phyloP scores from a whole-genome alignment of 1,140 invertebrate genomes.

The Papilio dardanus region DNA sequence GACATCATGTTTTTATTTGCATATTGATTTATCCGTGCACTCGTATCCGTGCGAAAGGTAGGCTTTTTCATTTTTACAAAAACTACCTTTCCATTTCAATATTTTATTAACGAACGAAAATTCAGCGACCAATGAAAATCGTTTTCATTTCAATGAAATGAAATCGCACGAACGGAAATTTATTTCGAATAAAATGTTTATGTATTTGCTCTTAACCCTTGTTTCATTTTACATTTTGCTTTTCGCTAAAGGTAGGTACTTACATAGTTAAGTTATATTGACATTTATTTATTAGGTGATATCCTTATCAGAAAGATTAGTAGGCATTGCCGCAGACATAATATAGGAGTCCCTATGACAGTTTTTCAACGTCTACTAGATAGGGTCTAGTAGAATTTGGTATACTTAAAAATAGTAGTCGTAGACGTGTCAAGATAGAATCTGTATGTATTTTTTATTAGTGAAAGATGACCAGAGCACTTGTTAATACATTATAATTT shows the following conservation, averaged over 20 bases:
- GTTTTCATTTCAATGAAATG: constrained; percentile 15
- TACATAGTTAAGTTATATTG: too few species aligned
- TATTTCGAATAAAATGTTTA: constrained; percentile 4
- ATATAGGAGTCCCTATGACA: too few species aligned
- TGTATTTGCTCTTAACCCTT: background rate
- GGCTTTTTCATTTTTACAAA: constrained; percentile 19
- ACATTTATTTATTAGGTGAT: background rate
- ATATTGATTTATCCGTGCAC: background rate
- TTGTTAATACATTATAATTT: too few species aligned
- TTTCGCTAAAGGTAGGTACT: background rate
- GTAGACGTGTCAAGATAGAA: too few species aligned
- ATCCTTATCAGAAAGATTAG: background rate
- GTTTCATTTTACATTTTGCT: background rate
- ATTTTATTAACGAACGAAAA: constrained; percentile 15
- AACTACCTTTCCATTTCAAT: constrained; percentile 19
- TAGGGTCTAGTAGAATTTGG: too few species aligned
- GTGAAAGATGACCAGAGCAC: too few species aligned
- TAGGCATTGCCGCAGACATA: too few species aligned
- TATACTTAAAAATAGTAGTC: too few species aligned
- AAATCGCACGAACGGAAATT: constrained; percentile 4
- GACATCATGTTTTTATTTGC: background rate
- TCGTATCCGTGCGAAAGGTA: background rate
- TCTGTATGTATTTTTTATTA: too few species aligned
- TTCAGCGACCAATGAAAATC: constrained; percentile 13
- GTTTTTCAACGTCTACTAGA: too few species aligned